These are phyloP conservation scores for Myrmecophaga tridactyla DNA, from an alignment of 2,113 vertebrate species.

Conservation along the genomic window DNA sequence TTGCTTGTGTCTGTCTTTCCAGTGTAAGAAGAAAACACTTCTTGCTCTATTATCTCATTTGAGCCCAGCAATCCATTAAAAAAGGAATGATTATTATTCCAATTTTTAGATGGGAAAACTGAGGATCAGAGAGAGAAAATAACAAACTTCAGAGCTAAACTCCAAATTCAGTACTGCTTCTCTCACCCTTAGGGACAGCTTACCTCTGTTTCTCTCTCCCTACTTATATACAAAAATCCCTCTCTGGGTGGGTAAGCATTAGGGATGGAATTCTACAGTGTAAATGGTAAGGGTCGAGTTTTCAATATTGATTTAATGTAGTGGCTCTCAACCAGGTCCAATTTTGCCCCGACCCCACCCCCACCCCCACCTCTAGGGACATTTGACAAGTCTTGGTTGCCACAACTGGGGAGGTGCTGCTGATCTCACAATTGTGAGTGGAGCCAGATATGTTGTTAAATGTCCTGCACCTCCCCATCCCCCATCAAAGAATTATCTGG, in stretches of 20 bases:
- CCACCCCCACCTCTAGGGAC: neutral
- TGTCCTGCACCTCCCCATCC: neutral
- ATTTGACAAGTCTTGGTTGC: neutral
- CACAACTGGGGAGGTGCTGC: neutral
- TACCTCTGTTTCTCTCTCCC: neutral
- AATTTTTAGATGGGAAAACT: neutral
- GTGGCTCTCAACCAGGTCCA: neutral
- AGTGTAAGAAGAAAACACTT: neutral
- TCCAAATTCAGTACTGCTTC: neutral
- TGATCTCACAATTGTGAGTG: neutral
- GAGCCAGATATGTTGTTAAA: neutral
- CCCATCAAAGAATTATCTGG: neutral
- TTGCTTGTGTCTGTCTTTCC: neutral
- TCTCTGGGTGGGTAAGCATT: neutral
- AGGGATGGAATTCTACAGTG: neutral
- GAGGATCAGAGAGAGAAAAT: neutral
- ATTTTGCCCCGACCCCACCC: neutral
- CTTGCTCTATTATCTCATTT: neutral
- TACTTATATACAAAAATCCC: neutral
- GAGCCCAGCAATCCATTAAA: neutral
- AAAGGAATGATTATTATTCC: neutral
- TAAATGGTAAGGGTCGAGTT: too few relatives aligned
- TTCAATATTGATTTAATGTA: neutral
- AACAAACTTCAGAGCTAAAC: neutral
- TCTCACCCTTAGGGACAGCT: neutral